A percentile compares a stretch with the other conserved stretches of the same genome.
These are phyloP conservation scores for Drosophila novamexicana DNA, from an alignment of 1,140 invertebrate species.

Conservation along the genomic window DNA sequence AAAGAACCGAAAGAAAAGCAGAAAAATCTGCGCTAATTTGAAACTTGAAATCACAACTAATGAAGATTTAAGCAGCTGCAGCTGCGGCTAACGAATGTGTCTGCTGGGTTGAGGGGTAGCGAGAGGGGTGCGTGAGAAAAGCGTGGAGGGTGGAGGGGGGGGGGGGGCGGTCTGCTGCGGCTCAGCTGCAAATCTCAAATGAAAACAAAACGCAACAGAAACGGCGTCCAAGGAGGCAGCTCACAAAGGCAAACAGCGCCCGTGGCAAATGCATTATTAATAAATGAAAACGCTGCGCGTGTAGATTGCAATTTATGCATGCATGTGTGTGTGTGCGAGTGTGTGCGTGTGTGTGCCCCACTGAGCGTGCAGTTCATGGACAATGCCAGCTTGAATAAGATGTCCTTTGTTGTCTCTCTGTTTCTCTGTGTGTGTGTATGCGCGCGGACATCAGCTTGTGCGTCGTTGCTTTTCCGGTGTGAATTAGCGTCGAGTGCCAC, in stretches of 20 bases:
- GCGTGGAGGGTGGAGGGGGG: neutral
- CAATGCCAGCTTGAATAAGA: constrained; percentile 52
- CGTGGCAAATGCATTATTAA: constrained; percentile 61
- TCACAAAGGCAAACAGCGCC: constrained; percentile 31
- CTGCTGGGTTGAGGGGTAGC: constrained; percentile 4
- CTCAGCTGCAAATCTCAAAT: constrained; percentile 51
- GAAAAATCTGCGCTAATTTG: constrained; percentile 48
- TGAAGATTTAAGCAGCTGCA: constrained; percentile 58
- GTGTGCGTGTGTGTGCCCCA: constrained; percentile 16
- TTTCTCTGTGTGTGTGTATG: constrained; percentile 4
- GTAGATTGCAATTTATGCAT: constrained; percentile 56
- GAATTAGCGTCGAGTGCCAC: constrained; percentile 73
- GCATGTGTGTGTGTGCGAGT: constrained; percentile 26
- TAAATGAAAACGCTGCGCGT: constrained; percentile 52
- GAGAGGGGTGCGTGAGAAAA: too few species aligned
- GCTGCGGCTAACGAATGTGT: constrained; percentile 47
- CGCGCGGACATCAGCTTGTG: constrained; percentile 43
- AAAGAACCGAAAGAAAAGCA: constrained; percentile 5
- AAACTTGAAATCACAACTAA: constrained; percentile 55
- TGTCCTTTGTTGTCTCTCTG: constrained; percentile 38
- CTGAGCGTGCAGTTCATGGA: constrained; percentile 47
- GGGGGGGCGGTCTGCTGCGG: constrained; percentile 7
- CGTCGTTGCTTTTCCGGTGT: constrained; percentile 68
- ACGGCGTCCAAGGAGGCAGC: constrained; percentile 20
- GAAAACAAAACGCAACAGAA: constrained; percentile 47